Percentiles rank a stretch among this genome's conserved stretches.
Conservation (phyloP, 2,888 invertebrate genomes). For the Noctua comes region DNA sequence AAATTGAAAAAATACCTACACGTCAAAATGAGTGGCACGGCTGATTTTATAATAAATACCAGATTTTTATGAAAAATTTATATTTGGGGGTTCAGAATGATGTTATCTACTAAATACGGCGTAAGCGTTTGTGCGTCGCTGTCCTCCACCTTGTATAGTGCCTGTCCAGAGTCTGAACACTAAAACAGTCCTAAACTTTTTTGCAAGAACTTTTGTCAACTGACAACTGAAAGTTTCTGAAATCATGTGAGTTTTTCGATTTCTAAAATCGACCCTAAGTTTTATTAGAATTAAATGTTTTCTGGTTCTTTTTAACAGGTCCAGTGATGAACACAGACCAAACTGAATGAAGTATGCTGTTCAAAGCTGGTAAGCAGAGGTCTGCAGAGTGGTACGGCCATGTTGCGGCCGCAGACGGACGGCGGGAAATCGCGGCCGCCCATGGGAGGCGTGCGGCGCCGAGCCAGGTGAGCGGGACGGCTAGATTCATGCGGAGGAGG, state of each 20-base stretch:
- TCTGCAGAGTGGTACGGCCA: slow-evolving; percentile 84
- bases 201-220: slow-evolving; percentile 6
- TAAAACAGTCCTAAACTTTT: neutral
- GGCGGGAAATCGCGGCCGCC: slow-evolving; percentile 90
- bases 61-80: no score
- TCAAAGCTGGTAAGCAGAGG: slow-evolving; percentile 78
- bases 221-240: slow-evolving; percentile 30
- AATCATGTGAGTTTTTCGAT: slow-evolving; percentile 1
- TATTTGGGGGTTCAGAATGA: no score
- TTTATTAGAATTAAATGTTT: neutral
- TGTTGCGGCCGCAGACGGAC: slow-evolving; percentile 85
- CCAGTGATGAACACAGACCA: slow-evolving; percentile 18
- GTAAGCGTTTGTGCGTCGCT: no score
- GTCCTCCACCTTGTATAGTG: neutral
- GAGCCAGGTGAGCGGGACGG: slow-evolving; percentile 80
- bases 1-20: no score
- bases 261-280: neutral
- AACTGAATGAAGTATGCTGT: slow-evolving; percentile 71
- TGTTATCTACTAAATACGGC: no score
- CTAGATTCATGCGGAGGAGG: slow-evolving; percentile 70
- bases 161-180: no score
- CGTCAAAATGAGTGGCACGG: no score
- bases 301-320: neutral
- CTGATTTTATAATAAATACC: no score
- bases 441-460: slow-evolving; percentile 89